A percentile compares a stretch with the other conserved stretches of the same genome.
phyloP scores from a whole-genome alignment of 2,888 invertebrate genomes.

The Rhorus exstirpatorius region DNA sequence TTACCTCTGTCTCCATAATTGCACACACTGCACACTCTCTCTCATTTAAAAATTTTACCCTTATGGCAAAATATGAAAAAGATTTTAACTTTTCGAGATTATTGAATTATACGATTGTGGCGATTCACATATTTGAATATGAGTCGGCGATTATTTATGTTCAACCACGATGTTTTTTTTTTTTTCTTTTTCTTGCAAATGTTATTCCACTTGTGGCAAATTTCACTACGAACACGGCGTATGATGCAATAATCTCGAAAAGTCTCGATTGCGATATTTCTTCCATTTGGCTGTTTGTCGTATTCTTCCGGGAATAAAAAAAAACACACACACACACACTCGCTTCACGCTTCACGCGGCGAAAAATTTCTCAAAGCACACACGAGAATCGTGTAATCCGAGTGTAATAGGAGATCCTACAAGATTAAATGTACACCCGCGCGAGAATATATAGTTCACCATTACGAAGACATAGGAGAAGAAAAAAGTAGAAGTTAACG shows the following conservation, averaged over 20 bases:
- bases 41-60: slow-evolving; percentile 48
- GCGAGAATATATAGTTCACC: slow-evolving; percentile 25
- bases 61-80: not conserved
- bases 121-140: not conserved
- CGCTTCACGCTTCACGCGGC: too few species aligned
- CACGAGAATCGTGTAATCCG: too few species aligned
- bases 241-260: not conserved
- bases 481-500: too few species aligned
- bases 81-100: not conserved
- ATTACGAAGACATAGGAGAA: not conserved
- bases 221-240: not conserved
- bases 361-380: slow-evolving; percentile 1
- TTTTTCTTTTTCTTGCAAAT: too few species aligned
- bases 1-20: slow-evolving; percentile 39
- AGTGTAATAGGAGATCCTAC: not conserved
- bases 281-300: too few species aligned
- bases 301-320: too few species aligned
- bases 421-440: slow-evolving; percentile 15
- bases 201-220: not conserved
- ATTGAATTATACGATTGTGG: not conserved
- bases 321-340: too few species aligned
- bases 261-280: not conserved
- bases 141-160: not conserved
- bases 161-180: too few species aligned
- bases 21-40: slow-evolving; percentile 26